A percentile compares a stretch with the other conserved stretches of the same genome.
phyloP scores from a whole-genome alignment of 2,888 invertebrate species.

The Parnassius mnemosyne region DNA sequence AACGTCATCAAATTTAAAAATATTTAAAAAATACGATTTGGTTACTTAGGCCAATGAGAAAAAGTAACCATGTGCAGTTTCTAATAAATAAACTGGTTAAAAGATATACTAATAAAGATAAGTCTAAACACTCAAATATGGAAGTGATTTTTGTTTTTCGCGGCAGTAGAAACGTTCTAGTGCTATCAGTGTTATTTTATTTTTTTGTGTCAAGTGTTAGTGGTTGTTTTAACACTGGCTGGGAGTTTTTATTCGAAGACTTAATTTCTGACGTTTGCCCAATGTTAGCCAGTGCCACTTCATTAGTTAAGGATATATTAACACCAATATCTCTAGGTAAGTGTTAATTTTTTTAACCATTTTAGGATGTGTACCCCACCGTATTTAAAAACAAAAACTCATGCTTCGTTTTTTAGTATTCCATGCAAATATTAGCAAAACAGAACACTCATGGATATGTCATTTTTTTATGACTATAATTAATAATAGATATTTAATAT shows the following conservation, averaged over 20 bases:
- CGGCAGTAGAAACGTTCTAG: constrained; percentile 39
- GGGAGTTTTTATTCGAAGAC: constrained; percentile 60
- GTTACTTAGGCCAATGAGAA: not conserved
- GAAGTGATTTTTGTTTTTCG: constrained; percentile 26
- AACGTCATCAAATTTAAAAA: not conserved
- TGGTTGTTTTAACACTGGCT: constrained; percentile 54
- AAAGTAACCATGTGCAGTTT: not conserved
- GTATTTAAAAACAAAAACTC: no score
- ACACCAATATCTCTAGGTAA: constrained; percentile 36
- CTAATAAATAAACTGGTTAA: constrained; percentile 16
- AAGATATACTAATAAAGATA: not conserved
- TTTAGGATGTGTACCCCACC: no score
- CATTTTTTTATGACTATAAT: no score
- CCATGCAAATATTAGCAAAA: no score
- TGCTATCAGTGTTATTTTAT: constrained; percentile 39
- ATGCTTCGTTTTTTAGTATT: no score
- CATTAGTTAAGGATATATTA: constrained; percentile 53
- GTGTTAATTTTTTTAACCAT: constrained; percentile 3
- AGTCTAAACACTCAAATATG: constrained; percentile 10
- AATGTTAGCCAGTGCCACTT: constrained; percentile 48
- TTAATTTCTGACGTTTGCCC: constrained; percentile 56
- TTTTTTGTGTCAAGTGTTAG: constrained; percentile 42
- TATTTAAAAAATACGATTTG: no score
- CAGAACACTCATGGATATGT: no score
- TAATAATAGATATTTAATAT: no score